Conservation (phyloP, 2,888 invertebrate genomes). For the Caenorhabditis drosophilae region DNA sequence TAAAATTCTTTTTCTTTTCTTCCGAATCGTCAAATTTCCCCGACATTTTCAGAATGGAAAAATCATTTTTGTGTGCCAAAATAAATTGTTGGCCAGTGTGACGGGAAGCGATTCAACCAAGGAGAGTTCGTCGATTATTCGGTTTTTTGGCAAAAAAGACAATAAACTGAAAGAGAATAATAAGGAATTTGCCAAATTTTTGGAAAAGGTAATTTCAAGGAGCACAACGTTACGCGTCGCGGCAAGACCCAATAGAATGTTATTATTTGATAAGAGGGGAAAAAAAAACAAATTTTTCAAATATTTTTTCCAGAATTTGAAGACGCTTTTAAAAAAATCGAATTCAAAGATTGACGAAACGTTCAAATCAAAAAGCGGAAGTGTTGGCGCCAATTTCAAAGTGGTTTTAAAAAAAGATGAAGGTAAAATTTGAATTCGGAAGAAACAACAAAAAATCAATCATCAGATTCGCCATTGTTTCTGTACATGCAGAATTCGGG, state of each 20-base stretch:
- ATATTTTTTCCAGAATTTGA: constrained; percentile 17
- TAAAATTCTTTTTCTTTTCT: constrained; percentile 9
- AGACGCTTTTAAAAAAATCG: constrained; percentile 16
- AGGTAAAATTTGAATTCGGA: constrained; percentile 34
- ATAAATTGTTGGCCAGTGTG: constrained; percentile 62
- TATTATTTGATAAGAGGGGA: neutral
- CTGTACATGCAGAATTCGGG: constrained; percentile 66
- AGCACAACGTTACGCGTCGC: neutral
- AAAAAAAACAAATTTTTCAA: too few species aligned
- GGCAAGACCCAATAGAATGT: too few species aligned
- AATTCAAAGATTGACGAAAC: constrained; percentile 50
- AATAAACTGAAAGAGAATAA: constrained; percentile 39
- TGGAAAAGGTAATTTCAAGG: constrained; percentile 61
- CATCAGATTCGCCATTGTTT: constrained; percentile 62
- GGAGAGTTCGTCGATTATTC: constrained; percentile 49
- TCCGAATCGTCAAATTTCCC: neutral
- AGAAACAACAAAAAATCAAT: neutral
- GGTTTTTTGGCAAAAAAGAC: constrained; percentile 45
- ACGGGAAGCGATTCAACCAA: constrained; percentile 56
- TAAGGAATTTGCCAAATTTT: constrained; percentile 66
- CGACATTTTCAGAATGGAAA: constrained; percentile 60
- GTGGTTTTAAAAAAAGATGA: constrained; percentile 60
- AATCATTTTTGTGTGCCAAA: constrained; percentile 68
- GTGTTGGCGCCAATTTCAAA: constrained; percentile 59
- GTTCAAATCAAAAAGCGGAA: constrained; percentile 61